phyloP scores from a whole-genome alignment of 1,140 invertebrate genomes.

The Trialeurodes vaporariorum region DNA sequence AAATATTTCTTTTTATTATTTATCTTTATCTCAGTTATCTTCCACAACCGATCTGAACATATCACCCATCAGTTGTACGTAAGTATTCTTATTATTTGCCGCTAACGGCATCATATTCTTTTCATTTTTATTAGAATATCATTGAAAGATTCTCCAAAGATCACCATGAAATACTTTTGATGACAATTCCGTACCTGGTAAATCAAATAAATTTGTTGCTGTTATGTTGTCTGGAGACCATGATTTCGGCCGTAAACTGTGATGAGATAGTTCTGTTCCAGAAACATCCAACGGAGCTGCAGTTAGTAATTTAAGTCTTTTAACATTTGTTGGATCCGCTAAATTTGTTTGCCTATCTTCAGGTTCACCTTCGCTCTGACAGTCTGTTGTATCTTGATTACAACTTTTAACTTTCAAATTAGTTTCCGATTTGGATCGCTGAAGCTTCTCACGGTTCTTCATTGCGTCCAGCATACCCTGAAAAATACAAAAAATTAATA shows the following conservation, averaged over 20 bases:
- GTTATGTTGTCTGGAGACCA: constrained; percentile 64
- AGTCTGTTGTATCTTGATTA: not conserved
- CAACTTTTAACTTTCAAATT: constrained; percentile 60
- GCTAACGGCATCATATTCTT: too few species aligned
- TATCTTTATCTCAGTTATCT: too few species aligned
- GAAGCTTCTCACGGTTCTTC: constrained; percentile 85
- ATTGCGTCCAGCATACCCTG: constrained; percentile 85
- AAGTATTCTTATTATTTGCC: too few species aligned
- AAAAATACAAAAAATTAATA: too few species aligned
- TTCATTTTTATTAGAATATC: too few species aligned
- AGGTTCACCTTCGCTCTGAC: not conserved
- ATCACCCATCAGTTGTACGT: too few species aligned
- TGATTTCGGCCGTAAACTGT: constrained; percentile 50
- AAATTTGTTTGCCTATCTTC: not conserved
- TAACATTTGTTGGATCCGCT: not conserved
- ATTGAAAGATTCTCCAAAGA: too few species aligned
- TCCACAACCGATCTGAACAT: too few species aligned
- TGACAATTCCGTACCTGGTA: constrained; percentile 19
- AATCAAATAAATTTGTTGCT: constrained; percentile 38
- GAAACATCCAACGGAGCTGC: constrained; percentile 14
- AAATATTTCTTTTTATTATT: too few species aligned
- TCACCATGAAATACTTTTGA: too few species aligned
- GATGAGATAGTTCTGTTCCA: constrained; percentile 27
- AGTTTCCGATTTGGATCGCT: constrained; percentile 85
- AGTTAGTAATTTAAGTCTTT: not conserved